A percentile compares a stretch with the other conserved stretches of the same genome.
Conservation (phyloP, 2,888 invertebrate genomes). For the Homarus gammarus region DNA sequence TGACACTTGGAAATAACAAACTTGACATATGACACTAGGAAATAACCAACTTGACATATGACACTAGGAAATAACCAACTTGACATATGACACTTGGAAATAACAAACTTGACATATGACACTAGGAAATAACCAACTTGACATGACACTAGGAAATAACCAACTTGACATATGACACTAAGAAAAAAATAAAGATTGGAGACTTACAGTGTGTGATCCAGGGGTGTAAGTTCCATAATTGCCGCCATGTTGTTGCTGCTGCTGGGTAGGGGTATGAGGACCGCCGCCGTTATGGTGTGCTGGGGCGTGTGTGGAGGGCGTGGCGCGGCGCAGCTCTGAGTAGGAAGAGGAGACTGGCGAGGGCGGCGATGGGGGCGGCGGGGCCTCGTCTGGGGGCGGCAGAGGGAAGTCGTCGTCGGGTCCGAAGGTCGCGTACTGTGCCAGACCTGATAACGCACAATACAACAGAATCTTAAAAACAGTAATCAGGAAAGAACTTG, state of each 20-base stretch:
- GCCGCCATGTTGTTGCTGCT: conserved; percentile 25
- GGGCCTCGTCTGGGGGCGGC: conserved; percentile 76
- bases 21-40: too few species aligned
- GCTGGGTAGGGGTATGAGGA: not conserved
- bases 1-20: too few species aligned
- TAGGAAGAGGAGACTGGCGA: conserved; percentile 95
- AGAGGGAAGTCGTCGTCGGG: conserved; percentile 74
- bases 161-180: not conserved
- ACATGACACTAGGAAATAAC: not conserved
- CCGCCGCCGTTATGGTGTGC: conserved; percentile 18
- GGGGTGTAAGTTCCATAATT: conserved; percentile 61
- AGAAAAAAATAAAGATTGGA: not conserved
- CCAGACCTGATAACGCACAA: conserved; percentile 23
- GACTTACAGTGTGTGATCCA: conserved; percentile 66
- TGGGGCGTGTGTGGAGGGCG: conserved; percentile 50
- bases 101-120: too few species aligned
- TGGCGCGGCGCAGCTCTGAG: conserved; percentile 90
- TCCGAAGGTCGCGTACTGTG: conserved; percentile 69
- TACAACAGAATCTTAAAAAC: too few species aligned
- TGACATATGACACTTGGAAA: too few species aligned
- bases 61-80: too few species aligned
- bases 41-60: too few species aligned
- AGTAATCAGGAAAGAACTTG: too few species aligned
- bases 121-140: not conserved
- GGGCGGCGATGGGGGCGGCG: conserved; percentile 83